Evolutionary conservation across 2,888 invertebrate species (phyloP), one percentile per base, ranked within the genome.

Genomic region (Dinocampus coccinellae): DNA sequence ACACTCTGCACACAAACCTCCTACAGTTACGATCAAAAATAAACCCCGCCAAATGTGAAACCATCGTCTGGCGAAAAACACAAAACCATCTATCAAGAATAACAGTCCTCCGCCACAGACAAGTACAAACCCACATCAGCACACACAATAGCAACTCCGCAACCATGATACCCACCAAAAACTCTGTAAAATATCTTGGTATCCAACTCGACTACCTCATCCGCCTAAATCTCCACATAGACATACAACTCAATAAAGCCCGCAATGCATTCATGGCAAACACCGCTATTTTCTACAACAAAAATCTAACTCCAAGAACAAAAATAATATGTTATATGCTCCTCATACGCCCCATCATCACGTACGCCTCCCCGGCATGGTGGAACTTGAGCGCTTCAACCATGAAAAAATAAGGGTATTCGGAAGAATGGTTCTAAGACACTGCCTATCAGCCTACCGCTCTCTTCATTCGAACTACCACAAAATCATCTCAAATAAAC

Each of bases 1-100:
- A n/a, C n/a, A n/a, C n/a, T n/a, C n/a, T n/a, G n/a, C n/a, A n/a
- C n/a, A n/a, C n/a, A n/a, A n/a, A n/a, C n/a, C n/a, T n/a, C n/a
- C n/a, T n/a, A n/a, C 73, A 0, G 62, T 74, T 0, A 60, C 74
- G 0, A 68, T 47, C 72, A 0, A 63, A 65, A 53, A 34, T 74
- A 0, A 77, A 74, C n/a, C 70, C 74, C 0, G 10, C 0, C 0
- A 75, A 77, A 63, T 77, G 68, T 13, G 73, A 75, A 53, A 39
- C 68, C 10, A 73, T 74, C 0, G 2, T n/a, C n/a, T n/a, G n/a
- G n/a, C n/a, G n/a, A n/a, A n/a, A n/a, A n/a, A n/a, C n/a, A n/a
- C n/a, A n/a, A n/a, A n/a, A n/a, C n/a, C n/a, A n/a, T n/a, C n/a
- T 75, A 20, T 69, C 75, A 33, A 57, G 71, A 36, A 66, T 29